Evolutionary conservation across 2,888 invertebrate genomes (phyloP).

Genomic region (Drosophila incognita): DNA sequence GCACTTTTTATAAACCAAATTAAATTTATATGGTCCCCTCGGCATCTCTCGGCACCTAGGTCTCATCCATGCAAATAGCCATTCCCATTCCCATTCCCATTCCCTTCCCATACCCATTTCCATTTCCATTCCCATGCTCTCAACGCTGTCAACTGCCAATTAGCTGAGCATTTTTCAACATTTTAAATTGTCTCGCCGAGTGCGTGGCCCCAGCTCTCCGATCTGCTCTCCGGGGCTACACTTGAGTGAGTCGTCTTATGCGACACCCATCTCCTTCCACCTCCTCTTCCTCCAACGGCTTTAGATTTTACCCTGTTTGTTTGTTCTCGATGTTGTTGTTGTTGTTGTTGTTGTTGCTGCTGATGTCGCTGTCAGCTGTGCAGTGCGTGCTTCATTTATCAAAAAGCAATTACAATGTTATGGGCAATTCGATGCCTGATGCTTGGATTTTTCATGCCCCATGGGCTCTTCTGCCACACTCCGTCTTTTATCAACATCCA

Average conservation of each 20-base stretch:
- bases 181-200: constrained; percentile 76
- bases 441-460: constrained; percentile 31
- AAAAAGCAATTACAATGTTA: constrained; percentile 78
- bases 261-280: background rate
- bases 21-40: constrained; percentile 68
- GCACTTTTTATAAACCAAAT: constrained; percentile 77
- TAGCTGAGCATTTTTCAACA: constrained; percentile 78
- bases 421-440: constrained; percentile 67
- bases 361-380: constrained; percentile 68
- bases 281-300: constrained; percentile 17
- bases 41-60: constrained; percentile 8
- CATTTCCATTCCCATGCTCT: constrained; percentile 51
- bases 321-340: constrained; percentile 14
- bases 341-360: constrained; percentile 26
- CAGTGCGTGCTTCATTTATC: constrained; percentile 79
- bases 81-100: background rate
- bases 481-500: constrained; percentile 7
- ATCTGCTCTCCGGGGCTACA: constrained; percentile 32
- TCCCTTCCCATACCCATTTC: background rate
- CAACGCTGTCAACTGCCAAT: constrained; percentile 75
- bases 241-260: constrained; percentile 5
- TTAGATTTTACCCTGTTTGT: constrained; percentile 32
- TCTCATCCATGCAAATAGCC: background rate
- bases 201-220: constrained; percentile 60
- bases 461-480: constrained; percentile 29